Evolutionary conservation across 1,140 invertebrate species (phyloP).

Genomic region (Drosophila albomicans): DNA sequence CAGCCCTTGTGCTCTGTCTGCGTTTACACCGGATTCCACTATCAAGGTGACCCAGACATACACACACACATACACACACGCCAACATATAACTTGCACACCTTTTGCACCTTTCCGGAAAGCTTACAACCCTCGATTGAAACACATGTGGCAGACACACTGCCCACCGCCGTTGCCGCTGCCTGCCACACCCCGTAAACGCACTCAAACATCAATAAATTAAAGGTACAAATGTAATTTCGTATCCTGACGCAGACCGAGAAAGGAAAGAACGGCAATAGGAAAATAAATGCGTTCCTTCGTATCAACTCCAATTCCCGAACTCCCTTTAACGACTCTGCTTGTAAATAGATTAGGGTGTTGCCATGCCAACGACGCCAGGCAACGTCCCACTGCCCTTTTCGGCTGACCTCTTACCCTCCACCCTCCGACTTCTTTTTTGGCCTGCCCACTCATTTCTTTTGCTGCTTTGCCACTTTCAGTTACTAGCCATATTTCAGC

Average conservation of each 20-base stretch:
- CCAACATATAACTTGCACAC: constrained; percentile 6
- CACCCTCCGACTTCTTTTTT: not conserved
- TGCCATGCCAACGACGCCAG: constrained; percentile 57
- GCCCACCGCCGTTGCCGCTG: not conserved
- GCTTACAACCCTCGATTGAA: constrained; percentile 24
- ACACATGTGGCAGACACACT: constrained; percentile 37
- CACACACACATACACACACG: constrained; percentile 15
- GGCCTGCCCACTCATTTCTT: not conserved
- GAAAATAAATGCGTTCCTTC: constrained; percentile 61
- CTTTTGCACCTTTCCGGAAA: constrained; percentile 30
- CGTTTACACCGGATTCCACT: not conserved
- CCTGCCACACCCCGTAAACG: constrained; percentile 60
- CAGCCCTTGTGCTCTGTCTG: not conserved
- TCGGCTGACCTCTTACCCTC: constrained; percentile 11
- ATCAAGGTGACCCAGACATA: constrained; percentile 41
- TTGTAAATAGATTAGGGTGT: constrained; percentile 75
- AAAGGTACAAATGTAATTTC: constrained; percentile 81
- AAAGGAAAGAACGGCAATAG: constrained; percentile 31
- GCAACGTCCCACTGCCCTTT: constrained; percentile 43
- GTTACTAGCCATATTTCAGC: constrained; percentile 63
- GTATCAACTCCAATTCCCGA: constrained; percentile 28
- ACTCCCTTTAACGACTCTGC: constrained; percentile 32
- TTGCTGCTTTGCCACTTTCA: constrained; percentile 29
- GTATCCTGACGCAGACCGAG: constrained; percentile 49
- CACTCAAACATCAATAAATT: constrained; percentile 80